Evolutionary conservation across 2,797 vertebrate species (phyloP).

Genomic region (Pseudochromis fuscus): DNA sequence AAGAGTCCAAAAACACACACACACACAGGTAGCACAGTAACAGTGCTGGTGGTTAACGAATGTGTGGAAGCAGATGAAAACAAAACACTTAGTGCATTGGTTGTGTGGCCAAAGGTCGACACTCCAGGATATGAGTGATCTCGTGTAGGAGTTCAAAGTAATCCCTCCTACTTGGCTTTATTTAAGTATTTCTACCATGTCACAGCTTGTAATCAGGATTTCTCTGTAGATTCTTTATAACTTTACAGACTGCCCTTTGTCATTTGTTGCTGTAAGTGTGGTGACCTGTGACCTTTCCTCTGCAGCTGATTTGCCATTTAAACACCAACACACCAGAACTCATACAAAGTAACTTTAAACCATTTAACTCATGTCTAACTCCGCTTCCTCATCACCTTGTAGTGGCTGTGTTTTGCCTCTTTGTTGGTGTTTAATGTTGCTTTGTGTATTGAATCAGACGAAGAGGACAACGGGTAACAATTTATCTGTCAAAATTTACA

Average conservation of each 20-base stretch:
- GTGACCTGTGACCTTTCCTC: not conserved
- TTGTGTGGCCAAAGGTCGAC: not conserved
- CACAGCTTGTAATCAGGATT: not conserved
- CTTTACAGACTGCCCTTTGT: not conserved
- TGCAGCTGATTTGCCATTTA: not conserved
- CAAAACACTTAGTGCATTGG: not conserved
- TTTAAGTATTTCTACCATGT: not conserved
- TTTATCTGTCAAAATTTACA: slow-evolving; percentile 30
- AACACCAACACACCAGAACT: not conserved
- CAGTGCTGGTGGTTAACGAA: slow-evolving; percentile 43
- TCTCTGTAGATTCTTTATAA: not conserved
- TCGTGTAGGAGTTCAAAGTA: not conserved
- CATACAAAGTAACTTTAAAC: slow-evolving; percentile 4
- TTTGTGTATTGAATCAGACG: slow-evolving; percentile 3
- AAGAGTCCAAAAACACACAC: slow-evolving; percentile 50
- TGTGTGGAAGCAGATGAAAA: slow-evolving; percentile 26
- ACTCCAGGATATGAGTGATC: not conserved
- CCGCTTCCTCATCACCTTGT: slow-evolving; percentile 4
- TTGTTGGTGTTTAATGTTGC: not conserved
- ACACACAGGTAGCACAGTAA: slow-evolving; percentile 7
- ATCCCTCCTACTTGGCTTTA: not conserved
- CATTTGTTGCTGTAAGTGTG: not conserved
- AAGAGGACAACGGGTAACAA: slow-evolving; percentile 1
- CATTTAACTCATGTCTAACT: not conserved
- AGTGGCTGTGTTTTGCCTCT: not conserved